These are phyloP conservation scores for Philopotamus ludificatus DNA, from an alignment of 1,140 invertebrate genomes.

Conservation along the genomic window DNA sequence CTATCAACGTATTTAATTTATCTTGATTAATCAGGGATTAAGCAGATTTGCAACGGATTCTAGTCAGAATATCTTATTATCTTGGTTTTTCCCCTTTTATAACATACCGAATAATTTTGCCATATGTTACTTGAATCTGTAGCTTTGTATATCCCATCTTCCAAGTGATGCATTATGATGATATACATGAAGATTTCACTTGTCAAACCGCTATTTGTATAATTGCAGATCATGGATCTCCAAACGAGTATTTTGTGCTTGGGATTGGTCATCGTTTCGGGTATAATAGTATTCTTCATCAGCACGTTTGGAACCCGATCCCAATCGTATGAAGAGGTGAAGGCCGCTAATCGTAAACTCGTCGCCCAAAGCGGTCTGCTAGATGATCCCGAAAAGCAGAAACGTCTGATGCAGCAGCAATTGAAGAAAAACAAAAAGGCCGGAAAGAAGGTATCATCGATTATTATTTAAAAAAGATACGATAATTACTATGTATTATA, in stretches of 20 bases:
- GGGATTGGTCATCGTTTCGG: constrained; percentile 29
- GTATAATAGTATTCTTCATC: constrained; percentile 27
- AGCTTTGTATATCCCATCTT: too few relatives aligned
- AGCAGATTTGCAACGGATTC: too few relatives aligned
- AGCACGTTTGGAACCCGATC: constrained; percentile 25
- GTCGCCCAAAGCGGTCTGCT: constrained; percentile 30
- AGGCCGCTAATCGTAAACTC: constrained; percentile 30
- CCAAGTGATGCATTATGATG: too few relatives aligned
- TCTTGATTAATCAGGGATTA: too few relatives aligned
- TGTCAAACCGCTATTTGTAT: not conserved
- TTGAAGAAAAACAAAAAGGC: constrained; percentile 41
- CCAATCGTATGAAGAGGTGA: constrained; percentile 37
- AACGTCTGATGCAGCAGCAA: constrained; percentile 33
- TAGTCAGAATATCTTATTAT: too few relatives aligned
- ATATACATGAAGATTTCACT: too few relatives aligned
- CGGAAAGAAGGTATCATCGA: constrained; percentile 35
- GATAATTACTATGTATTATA: not conserved
- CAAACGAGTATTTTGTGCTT: constrained; percentile 32
- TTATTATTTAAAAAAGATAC: too few relatives aligned
- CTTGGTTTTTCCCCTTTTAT: too few relatives aligned
- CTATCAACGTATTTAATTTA: too few relatives aligned
- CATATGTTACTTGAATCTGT: too few relatives aligned
- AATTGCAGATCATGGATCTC: constrained; percentile 34
- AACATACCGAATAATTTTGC: too few relatives aligned
- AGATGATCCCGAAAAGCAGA: constrained; percentile 26